Base-by-base conservation (phyloP, 2,113 vertebrate genomes). In the Malurus cyaneus region DNA sequence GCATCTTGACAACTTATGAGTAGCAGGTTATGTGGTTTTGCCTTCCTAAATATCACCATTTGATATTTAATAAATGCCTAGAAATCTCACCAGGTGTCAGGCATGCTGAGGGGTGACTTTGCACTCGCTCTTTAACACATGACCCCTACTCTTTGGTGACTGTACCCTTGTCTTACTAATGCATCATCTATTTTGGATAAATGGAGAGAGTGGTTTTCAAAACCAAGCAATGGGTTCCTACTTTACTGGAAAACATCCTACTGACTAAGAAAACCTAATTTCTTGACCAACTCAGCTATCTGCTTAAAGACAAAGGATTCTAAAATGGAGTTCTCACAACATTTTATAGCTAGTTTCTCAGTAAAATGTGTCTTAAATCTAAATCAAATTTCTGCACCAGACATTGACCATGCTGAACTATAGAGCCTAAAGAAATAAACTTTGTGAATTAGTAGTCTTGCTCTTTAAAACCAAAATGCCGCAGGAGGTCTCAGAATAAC, bases 61-160 rank as follows among this genome's bases (percentile, higher is more conserved):
- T 92, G 83, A 41, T 86, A 91, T 93, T 96, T 95, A 72, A 88
- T 88, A 80, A 94, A 93, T 81, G 66, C 71, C 72, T 76, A 36
- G 70, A 78, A 88, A 73, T 74, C 72, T 92, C 57, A 69, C 59
- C 54, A 82, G 81, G 64, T 88, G 44, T 80, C 76, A 91, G 44
- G 26, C 23, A 18, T 61, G 59, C 46, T 92, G 20, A 49, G 74
- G 49, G 39, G 56, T 76, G 57, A 66, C 67, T 77, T 70, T 47
- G 24, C 54, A 39, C 18, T 39, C 25, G 41, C 8, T 79, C 36
- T 89, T 93, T 78, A 50, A 85, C 70, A 59, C 8, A 19, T 46
- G 71, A 78, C 31, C 47, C 23, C 21, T 49, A 71, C 29, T 47
- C 52, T 71, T 31, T 39, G 21, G 44, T 71, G 73, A 61, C 39